A percentile compares a stretch with the other conserved stretches of the same genome.
These are phyloP conservation scores for Lamellibrachia satsuma DNA, from an alignment of 2,888 invertebrate genomes.

Conservation along the genomic window DNA sequence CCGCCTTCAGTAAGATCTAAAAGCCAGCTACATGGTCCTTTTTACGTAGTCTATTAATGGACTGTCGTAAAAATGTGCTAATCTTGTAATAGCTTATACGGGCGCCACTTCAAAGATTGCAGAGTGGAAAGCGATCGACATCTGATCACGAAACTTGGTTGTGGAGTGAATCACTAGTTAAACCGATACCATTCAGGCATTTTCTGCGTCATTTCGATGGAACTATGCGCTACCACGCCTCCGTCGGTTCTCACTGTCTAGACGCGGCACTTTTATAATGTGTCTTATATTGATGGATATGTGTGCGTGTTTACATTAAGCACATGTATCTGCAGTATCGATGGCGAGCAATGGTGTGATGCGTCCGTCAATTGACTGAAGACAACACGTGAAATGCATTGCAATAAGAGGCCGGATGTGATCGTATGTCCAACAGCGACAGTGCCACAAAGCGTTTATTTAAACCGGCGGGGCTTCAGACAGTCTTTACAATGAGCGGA, in stretches of 20 bases:
- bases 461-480: background rate
- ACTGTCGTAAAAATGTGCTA: background rate
- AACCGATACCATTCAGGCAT: background rate
- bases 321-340: background rate
- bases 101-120: background rate
- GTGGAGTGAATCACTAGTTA: background rate
- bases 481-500: background rate
- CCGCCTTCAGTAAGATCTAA: background rate
- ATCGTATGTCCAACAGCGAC: background rate
- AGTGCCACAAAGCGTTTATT: slow-evolving; percentile 13
- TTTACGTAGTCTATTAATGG: background rate
- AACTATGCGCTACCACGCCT: background rate
- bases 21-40: background rate
- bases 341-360: background rate
- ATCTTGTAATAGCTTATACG: slow-evolving; percentile 10
- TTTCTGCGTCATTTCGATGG: background rate
- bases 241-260: background rate
- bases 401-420: background rate
- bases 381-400: background rate
- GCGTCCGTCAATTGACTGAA: background rate
- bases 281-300: background rate
- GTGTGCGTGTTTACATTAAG: background rate
- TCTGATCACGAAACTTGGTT: background rate
- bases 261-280: background rate
- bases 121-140: background rate